Evolutionary conservation across 2,113 vertebrate genomes (phyloP).

Genomic region (Pimephales promelas): DNA sequence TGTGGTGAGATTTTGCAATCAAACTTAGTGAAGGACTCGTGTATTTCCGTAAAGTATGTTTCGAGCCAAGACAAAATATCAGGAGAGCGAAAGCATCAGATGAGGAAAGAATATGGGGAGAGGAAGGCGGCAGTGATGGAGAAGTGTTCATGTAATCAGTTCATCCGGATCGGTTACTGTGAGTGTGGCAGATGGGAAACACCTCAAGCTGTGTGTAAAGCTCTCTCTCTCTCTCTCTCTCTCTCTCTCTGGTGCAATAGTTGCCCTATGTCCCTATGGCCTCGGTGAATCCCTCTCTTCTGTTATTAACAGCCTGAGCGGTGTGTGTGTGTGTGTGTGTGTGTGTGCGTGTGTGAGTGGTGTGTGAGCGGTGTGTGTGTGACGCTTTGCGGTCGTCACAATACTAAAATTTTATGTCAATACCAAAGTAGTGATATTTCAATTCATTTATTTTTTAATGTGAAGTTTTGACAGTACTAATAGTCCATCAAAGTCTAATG

Average conservation of each 20-base stretch:
- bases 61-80: not conserved
- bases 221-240: not conserved
- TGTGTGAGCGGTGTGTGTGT: too few relatives aligned
- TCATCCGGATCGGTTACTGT: conserved; percentile 47
- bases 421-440: not conserved
- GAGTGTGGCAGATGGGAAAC: conserved; percentile 49
- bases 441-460: not conserved
- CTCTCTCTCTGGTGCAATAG: not conserved
- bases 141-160: conserved; percentile 56
- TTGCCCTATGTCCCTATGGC: not conserved
- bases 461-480: too few relatives aligned
- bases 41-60: not conserved
- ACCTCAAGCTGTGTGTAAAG: conserved; percentile 42
- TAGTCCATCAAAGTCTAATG: not conserved
- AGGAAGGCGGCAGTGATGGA: conserved; percentile 10
- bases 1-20: not conserved
- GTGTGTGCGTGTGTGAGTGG: too few relatives aligned
- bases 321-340: too few relatives aligned
- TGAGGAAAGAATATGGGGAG: not conserved
- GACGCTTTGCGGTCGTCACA: not conserved
- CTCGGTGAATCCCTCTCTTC: not conserved
- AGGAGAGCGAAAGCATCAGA: conserved; percentile 2
- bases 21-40: not conserved
- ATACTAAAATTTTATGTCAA: not conserved
- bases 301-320: not conserved